phyloP scores from a whole-genome alignment of 1,140 invertebrate species.

The Neodiprion fabricii region DNA sequence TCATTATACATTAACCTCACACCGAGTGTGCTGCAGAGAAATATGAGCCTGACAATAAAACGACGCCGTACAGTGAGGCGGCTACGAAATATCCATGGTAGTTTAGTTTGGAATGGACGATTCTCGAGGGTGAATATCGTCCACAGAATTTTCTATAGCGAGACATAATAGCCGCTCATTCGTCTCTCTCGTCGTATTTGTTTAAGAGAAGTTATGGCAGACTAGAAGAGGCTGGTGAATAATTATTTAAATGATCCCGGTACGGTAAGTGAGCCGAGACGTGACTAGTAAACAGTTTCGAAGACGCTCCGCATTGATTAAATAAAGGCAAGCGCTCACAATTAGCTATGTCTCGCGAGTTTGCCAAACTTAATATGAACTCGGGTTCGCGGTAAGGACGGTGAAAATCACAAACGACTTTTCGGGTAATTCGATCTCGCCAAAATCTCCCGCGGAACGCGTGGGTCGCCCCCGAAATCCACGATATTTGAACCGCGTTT shows the following conservation, averaged over 20 bases:
- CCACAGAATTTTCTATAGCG: too few relatives aligned
- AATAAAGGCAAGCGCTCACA: neutral
- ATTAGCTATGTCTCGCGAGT: constrained; percentile 1
- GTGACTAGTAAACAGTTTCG: neutral
- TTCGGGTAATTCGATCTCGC: neutral
- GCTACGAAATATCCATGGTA: too few relatives aligned
- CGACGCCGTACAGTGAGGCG: too few relatives aligned
- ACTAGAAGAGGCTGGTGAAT: neutral
- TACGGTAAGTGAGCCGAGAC: neutral
- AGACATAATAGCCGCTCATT: too few relatives aligned
- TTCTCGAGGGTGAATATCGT: too few relatives aligned
- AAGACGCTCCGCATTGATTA: neutral
- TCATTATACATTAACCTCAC: too few relatives aligned
- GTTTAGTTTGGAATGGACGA: too few relatives aligned
- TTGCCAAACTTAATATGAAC: constrained; percentile 1
- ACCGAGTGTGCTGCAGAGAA: too few relatives aligned
- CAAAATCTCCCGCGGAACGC: neutral
- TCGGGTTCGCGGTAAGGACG: neutral
- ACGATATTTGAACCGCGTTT: too few relatives aligned
- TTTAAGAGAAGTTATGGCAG: neutral
- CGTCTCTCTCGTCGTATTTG: too few relatives aligned
- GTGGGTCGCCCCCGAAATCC: too few relatives aligned
- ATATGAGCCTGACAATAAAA: too few relatives aligned
- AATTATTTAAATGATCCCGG: constrained; percentile 3
- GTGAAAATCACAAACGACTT: neutral